Evolutionary conservation across 2,797 vertebrate species (phyloP), one percentile per base, ranked within the genome.

Genomic region (Sebastes oblongus): DNA sequence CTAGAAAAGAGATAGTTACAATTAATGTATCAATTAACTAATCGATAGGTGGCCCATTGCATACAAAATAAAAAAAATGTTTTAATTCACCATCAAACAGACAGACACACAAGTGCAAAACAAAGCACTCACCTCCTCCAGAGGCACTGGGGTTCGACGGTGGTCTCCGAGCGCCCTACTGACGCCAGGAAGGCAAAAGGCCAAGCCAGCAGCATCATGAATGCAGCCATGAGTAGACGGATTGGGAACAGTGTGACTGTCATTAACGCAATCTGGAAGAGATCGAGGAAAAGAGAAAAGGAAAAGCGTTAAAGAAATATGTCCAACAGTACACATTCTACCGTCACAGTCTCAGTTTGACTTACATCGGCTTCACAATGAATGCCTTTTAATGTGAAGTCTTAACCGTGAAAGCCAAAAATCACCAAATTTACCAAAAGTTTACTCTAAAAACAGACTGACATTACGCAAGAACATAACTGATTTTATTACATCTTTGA

Each of bases 201-300:
- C 98, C 98, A 99, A 77, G 98, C 98, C 87, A 99, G 92, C 78
- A 99, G 93, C 98, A 99, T 99, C 98, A 98, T 98, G 91, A 97
- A 97, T 60, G 97, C 97, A 27, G 97, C 98, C 4, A 98, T 93
- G 83, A 98, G 95, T 24, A 99, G 97, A 71, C 98, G 97, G 86
- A 99, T 90, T 8, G 98, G 98, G 90, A 99, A 99, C 39, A 99
- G 92, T 1, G 98, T 99, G 94, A 99, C 92, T 8, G 98, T 98
- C 98, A 99, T 97, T 89, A 98, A 86, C 11, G 95, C 96, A 81
- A 99, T 96, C 98, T 99, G 96, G 1, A 93, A 94, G 88, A 89
- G 36, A 92, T 18, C 22, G n/a, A 71, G 7, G 24, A 60, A 39
- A 50, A 72, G 8, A 69, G 10, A 46, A 62, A 42, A 66, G 64